phyloP scores from a whole-genome alignment of 2,888 invertebrate genomes.

The Psylliodes chrysocephalus region DNA sequence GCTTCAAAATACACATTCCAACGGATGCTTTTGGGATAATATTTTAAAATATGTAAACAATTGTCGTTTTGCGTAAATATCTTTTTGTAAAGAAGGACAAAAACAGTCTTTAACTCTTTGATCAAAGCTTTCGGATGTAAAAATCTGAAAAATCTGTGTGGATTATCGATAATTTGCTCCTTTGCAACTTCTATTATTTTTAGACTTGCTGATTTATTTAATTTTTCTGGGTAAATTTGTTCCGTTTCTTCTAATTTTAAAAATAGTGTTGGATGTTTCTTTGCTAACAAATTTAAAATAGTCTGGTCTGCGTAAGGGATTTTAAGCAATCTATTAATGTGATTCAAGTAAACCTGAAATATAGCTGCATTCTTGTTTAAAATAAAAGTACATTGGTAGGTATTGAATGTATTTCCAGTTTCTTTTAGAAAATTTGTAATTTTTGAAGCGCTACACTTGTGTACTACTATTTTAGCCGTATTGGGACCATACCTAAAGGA shows the following conservation, averaged over 20 bases:
- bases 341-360: constrained; percentile 35
- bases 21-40: constrained; percentile 27
- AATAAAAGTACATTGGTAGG: constrained; percentile 40
- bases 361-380: constrained; percentile 37
- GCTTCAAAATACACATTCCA: background rate
- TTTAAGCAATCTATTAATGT: constrained; percentile 24
- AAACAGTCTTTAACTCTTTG: constrained; percentile 24
- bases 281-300: constrained; percentile 29
- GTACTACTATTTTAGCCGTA: constrained; percentile 38
- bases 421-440: constrained; percentile 30
- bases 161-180: constrained; percentile 27
- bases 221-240: background rate
- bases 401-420: constrained; percentile 29
- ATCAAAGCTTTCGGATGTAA: constrained; percentile 26
- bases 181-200: constrained; percentile 25
- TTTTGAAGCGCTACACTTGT: constrained; percentile 42
- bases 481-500: constrained; percentile 45
- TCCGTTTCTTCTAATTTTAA: constrained; percentile 23
- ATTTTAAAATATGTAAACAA: constrained; percentile 18
- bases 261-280: constrained; percentile 34
- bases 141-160: background rate
- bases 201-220: constrained; percentile 30
- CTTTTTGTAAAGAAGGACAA: constrained; percentile 19
- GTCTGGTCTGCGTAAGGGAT: constrained; percentile 19
- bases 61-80: constrained; percentile 23